Evolutionary conservation across 2,113 vertebrate species (phyloP).

Genomic region (human (Homo sapiens)): GRCh38 chr6:149061001-149061500

Average conservation of each 20-base stretch:
- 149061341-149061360: constrained; percentile 67
- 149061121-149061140: constrained; percentile 77
- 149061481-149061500: background rate
- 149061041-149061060: constrained; percentile 64
- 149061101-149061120: constrained; percentile 77
- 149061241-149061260: constrained; percentile 73
- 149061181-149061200: constrained; percentile 79
- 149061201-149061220: constrained; percentile 81
- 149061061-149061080: constrained; percentile 54
- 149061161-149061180: constrained; percentile 80
- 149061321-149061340: constrained; percentile 72
- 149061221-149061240: constrained; percentile 81
- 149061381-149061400: background rate
- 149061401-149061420: constrained; percentile 51
- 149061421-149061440: constrained; percentile 16
- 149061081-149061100: constrained; percentile 53
- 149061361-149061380: constrained; percentile 46
- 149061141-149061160: constrained; percentile 75
- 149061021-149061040: constrained; percentile 35
- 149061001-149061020: background rate
- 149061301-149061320: constrained; percentile 78
- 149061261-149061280: constrained; percentile 62
- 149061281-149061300: constrained; percentile 69
- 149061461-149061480: background rate
- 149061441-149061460: background rate